phyloP scores from a whole-genome alignment of 2,888 invertebrate species.

The Lepidonotus clava region DNA sequence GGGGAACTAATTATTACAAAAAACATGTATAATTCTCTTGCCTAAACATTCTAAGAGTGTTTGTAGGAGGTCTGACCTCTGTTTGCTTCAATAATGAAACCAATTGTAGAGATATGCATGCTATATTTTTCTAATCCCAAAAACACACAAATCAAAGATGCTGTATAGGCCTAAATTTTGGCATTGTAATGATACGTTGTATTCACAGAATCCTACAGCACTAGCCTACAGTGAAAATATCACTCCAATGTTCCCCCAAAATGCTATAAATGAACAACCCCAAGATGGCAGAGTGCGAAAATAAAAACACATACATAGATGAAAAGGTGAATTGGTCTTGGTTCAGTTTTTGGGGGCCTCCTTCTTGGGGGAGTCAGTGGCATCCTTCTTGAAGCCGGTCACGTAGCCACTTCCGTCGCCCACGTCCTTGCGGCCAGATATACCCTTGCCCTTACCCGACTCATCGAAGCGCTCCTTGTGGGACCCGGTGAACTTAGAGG shows the following conservation, averaged over 20 bases:
- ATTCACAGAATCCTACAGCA: no score
- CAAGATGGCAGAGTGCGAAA: no score
- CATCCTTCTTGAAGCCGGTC: conserved; percentile 64
- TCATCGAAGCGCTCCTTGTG: conserved; percentile 69
- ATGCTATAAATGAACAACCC: neutral
- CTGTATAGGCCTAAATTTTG: no score
- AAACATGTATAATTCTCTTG: no score
- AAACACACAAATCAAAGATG: no score
- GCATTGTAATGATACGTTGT: no score
- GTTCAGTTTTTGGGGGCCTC: neutral
- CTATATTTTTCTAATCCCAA: no score
- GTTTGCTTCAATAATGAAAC: no score
- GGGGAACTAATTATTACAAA: no score
- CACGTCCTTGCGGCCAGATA: conserved; percentile 65
- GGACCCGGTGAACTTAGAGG: conserved; percentile 67
- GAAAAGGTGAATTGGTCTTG: neutral
- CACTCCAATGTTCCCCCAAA: neutral
- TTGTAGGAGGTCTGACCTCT: no score
- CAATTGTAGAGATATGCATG: no score
- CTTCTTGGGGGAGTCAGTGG: conserved; percentile 35
- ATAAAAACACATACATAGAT: neutral
- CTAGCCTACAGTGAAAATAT: neutral
- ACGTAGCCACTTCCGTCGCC: conserved; percentile 63
- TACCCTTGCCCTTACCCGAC: conserved; percentile 66
- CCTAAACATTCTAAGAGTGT: no score